These are phyloP conservation scores for Sminthurides bifidus DNA, from an alignment of 1,140 invertebrate genomes.

Conservation along the genomic window DNA sequence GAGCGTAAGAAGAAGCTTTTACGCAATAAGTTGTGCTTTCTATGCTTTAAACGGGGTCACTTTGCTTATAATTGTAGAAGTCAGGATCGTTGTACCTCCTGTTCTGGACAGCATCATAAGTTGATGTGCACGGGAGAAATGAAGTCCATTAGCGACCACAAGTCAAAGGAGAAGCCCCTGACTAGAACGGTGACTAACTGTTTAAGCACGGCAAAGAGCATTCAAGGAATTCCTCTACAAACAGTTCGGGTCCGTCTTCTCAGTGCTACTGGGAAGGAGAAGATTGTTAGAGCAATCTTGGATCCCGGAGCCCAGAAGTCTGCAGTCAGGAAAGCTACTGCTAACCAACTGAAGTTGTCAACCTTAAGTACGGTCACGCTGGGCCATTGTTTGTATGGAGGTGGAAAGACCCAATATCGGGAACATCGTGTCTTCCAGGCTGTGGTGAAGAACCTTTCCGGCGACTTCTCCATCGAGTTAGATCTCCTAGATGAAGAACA, in stretches of 20 bases:
- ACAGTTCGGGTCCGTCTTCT: background rate
- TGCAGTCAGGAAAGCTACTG: background rate
- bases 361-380: background rate
- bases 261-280: background rate
- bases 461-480: background rate
- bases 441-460: background rate
- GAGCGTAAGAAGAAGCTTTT: background rate
- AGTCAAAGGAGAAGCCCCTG: too few relatives aligned
- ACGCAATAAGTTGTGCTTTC: too few relatives aligned
- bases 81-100: background rate
- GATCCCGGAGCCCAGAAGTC: constrained; percentile 4
- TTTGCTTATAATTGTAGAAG: too few relatives aligned
- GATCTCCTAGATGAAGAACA: background rate
- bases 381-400: constrained; percentile 4
- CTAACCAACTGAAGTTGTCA: background rate
- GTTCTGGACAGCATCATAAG: background rate
- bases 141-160: too few relatives aligned
- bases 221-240: background rate
- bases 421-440: background rate
- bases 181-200: background rate
- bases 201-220: background rate
- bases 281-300: constrained; percentile 1
- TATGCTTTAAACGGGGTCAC: too few relatives aligned
- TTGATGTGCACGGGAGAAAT: background rate
- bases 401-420: background rate